Evolutionary conservation across 2,888 invertebrate genomes (phyloP), one percentile per base, ranked within the genome.

Genomic region (Amorpha juglandis): DNA sequence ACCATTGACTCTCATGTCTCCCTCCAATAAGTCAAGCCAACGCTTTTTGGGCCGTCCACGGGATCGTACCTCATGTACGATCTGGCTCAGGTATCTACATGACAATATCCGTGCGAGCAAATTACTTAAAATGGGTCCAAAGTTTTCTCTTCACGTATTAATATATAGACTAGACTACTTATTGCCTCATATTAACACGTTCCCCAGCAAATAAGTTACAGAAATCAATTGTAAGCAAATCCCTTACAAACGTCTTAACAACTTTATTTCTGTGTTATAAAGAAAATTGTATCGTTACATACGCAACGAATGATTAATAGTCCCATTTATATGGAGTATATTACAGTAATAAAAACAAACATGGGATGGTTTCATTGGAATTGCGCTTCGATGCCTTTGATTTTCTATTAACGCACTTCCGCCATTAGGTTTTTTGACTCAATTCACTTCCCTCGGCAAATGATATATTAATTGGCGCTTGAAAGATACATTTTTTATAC

Each of bases 291-390:
- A 78, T 76, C 78, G 76, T 72, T 79, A 79, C 77, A 74, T 73
- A 74, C 80, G 79, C 75, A 65, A 66, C 67, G 63, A 66, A 78
- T 84, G 85, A 86, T 84, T 84, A 83, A 86, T 84, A 79, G 78
- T 74, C 78, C 75, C 76, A 81, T 80, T 80, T 82, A 81, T 81
- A 73, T 69, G 66, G 71, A 71, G 70, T 72, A 71, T 78, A 73
- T 76, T 74, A 73, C 73, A 65, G 70, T 72, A 77, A 74, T 68
- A 70, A 76, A 76, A 82, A 79, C 75, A 78, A 78, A 74, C 71
- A 76, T 65, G 19, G 63, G 69, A 69, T 67, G 47, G 68, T 71
- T 71, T 69, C 68, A 68, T 47, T 70, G 68, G 69, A 70, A 74
- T 69, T 70, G 67, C 64, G 68, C 53, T 71, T 70, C 48, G 67